Percentiles rank a stretch among this genome's conserved stretches.
These are phyloP conservation scores for Brachyhypopomus occidentalis DNA, from an alignment of 2,113 vertebrate genomes.

Conservation along the genomic window DNA sequence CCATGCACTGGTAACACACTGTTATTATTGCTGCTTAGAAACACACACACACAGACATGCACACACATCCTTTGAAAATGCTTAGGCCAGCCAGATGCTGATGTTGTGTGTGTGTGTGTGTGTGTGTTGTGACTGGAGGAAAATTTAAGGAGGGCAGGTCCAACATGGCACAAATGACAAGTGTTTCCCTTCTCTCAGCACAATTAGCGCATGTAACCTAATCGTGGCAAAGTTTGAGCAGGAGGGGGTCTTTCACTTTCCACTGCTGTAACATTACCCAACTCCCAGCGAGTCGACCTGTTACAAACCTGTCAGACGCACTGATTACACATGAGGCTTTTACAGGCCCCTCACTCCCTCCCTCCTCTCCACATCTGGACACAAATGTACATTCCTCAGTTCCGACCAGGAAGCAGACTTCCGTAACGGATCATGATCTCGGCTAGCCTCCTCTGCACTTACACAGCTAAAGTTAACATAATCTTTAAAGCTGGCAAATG, in stretches of 20 bases:
- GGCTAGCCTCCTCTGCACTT: background rate
- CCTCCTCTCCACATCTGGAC: background rate
- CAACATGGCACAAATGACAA: slow-evolving; percentile 56
- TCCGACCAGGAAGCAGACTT: slow-evolving; percentile 37
- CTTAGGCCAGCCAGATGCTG: slow-evolving; percentile 28
- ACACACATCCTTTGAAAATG: slow-evolving; percentile 26
- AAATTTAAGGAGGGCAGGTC: slow-evolving; percentile 39
- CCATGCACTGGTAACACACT: slow-evolving; percentile 38
- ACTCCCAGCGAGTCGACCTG: slow-evolving; percentile 21
- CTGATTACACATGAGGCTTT: slow-evolving; percentile 44
- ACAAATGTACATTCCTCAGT: slow-evolving; percentile 38
- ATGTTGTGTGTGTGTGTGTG: background rate
- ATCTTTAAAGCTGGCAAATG: slow-evolving; percentile 6
- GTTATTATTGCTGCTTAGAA: slow-evolving; percentile 45
- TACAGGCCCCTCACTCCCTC: background rate
- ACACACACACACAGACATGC: slow-evolving; percentile 33
- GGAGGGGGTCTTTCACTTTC: slow-evolving; percentile 45
- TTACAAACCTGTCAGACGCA: slow-evolving; percentile 36
- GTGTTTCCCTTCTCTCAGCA: slow-evolving; percentile 60
- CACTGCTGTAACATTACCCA: slow-evolving; percentile 36
- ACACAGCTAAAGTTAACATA: background rate
- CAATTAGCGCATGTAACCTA: slow-evolving; percentile 59
- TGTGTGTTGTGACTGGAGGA: slow-evolving; percentile 9
- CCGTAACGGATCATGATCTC: slow-evolving; percentile 26
- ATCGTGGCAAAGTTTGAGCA: slow-evolving; percentile 33